Base-by-base conservation (phyloP, 2,797 vertebrate species). In the Leptodactylus fallax region DNA sequence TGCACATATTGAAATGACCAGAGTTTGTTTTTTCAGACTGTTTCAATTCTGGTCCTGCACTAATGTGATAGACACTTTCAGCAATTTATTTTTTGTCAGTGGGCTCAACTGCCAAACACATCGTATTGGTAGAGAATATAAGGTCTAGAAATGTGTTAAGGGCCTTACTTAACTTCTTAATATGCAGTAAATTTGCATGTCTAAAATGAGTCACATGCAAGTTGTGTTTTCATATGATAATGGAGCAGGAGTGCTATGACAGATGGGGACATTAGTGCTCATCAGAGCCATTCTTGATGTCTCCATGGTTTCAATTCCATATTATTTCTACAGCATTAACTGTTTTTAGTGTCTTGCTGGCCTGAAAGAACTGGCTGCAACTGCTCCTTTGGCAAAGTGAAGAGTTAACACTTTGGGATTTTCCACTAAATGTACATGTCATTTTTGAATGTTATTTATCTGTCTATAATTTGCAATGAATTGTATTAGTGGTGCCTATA, bases 181-280 rank as follows among this genome's bases (percentile, higher is more conserved):
- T 89, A 89, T 87, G 61, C 88, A 79, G 80, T 83, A 83, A 83
- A 89, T 89, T 89, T 86, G 85, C 85, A 89, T 87, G 72, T 85
- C 63, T 65, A 87, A 83, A 89, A 86, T 86, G 85, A 89, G 88
- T 87, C 88, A 83, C 88, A 79, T 83, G 88, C 51, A 78, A 89
- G 85, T 89, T 89, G 80, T 89, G 88, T 89, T 89, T 89, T 89
- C 63, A 86, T 89, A 89, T 89, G 88, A 89, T 89, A 89, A 89
- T 89, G 61, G 79, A 87, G 79, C 23, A 79, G 74, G 61, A 79
- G 55, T 79, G 85, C 80, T 86, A 89, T 89, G 88, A 87, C 88
- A 89, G 85, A 89, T 86, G 88, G 88, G 85, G 79, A 86, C 88
- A 89, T 89, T 89, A 89, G 72, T 78, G 85, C 74, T 83, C 80